These are phyloP conservation scores for Myrmophylax atrothorax DNA, from an alignment of 2,113 vertebrate species.

Conservation along the genomic window DNA sequence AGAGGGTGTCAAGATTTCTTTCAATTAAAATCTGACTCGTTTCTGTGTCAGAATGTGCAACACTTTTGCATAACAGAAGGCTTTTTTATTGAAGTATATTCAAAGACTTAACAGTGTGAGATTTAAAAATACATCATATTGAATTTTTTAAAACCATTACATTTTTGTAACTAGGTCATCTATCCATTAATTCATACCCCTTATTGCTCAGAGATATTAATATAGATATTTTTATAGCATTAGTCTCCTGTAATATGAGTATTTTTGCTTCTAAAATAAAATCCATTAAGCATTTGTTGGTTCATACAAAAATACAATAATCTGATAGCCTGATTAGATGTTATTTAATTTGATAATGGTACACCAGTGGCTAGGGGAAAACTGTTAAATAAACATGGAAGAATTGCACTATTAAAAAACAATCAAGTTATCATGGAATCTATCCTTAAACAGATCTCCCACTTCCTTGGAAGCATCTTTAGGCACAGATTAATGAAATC, in stretches of 20 bases:
- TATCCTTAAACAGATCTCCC: conserved; percentile 3
- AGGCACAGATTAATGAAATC: conserved; percentile 39
- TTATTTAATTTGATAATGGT: conserved; percentile 66
- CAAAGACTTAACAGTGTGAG: neutral
- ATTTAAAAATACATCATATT: conserved; percentile 45
- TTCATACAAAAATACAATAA: conserved; percentile 50
- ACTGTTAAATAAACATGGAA: conserved; percentile 4
- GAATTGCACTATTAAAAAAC: conserved; percentile 10
- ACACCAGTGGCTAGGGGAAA: neutral
- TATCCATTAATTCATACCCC: conserved; percentile 49
- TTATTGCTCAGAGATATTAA: conserved; percentile 52
- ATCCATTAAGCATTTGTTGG: conserved; percentile 46
- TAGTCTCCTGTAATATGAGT: conserved; percentile 49
- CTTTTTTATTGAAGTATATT: neutral
- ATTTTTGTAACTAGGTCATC: conserved; percentile 66
- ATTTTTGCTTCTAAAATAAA: conserved; percentile 41
- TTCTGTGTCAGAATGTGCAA: conserved; percentile 14
- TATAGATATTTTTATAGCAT: conserved; percentile 47
- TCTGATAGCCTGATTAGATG: conserved; percentile 51
- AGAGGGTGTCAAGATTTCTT: neutral
- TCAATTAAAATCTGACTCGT: conserved; percentile 34
- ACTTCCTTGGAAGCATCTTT: conserved; percentile 53
- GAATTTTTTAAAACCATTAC: conserved; percentile 7
- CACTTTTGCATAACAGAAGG: conserved; percentile 3
- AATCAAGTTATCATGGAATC: conserved; percentile 18